Evolutionary conservation across 2,797 vertebrate species (phyloP).

Genomic region (Falco novaeseelandiae): DNA sequence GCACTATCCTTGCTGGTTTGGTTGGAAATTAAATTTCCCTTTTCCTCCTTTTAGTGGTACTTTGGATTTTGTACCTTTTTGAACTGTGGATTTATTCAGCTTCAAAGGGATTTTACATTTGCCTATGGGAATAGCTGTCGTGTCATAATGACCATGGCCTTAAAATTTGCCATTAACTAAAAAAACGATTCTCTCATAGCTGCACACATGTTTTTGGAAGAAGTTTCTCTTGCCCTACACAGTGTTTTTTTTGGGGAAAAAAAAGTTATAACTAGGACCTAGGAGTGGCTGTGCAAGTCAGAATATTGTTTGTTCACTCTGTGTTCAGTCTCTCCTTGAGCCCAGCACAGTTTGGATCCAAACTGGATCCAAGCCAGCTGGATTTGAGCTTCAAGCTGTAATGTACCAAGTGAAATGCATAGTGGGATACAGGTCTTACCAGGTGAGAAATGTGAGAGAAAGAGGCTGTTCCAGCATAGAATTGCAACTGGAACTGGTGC

Average conservation of each 20-base stretch:
- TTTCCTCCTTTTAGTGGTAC: not conserved
- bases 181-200: not conserved
- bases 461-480: not conserved
- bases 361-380: not conserved
- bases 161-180: not conserved
- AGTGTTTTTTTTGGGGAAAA: not conserved
- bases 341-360: not conserved
- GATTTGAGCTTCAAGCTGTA: not conserved
- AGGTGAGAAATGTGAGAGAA: not conserved
- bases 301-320: not conserved
- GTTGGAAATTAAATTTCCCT: not conserved
- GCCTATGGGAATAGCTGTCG: not conserved
- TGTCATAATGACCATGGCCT: not conserved
- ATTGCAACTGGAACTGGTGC: not conserved
- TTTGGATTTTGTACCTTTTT: not conserved
- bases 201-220: not conserved
- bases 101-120: not conserved
- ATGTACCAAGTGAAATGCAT: not conserved
- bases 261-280: not conserved
- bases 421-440: not conserved
- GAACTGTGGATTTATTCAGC: not conserved
- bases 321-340: not conserved
- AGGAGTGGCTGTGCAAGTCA: not conserved
- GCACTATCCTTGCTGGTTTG: not conserved
- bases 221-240: not conserved